These are phyloP conservation scores for Phoxinus phoxinus DNA, from an alignment of 2,113 vertebrate genomes.

Conservation along the genomic window DNA sequence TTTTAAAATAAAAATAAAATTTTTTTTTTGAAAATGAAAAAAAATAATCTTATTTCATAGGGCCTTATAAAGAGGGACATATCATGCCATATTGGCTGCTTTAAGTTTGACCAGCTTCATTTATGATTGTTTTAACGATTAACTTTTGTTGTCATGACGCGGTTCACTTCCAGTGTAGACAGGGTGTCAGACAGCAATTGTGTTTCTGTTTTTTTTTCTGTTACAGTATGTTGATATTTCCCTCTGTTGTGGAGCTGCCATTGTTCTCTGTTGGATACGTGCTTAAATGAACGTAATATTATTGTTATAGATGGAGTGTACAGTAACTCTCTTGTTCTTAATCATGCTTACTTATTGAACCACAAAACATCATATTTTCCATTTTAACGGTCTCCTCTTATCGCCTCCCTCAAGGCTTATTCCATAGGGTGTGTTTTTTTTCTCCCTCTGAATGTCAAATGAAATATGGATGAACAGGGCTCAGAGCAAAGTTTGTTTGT, in stretches of 20 bases:
- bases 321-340: not conserved
- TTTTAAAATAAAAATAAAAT: no score
- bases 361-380: constrained; percentile 12
- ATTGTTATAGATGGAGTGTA: not conserved
- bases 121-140: not conserved
- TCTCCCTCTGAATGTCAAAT: constrained; percentile 3
- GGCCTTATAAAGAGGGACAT: not conserved
- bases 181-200: not conserved
- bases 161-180: not conserved
- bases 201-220: not conserved
- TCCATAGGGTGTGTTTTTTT: not conserved
- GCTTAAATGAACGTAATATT: not conserved
- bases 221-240: constrained; percentile 13
- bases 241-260: not conserved
- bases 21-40: no score
- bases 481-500: not conserved
- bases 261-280: constrained; percentile 31
- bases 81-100: not conserved
- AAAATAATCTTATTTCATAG: no score
- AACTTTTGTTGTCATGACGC: not conserved
- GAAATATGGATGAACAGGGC: constrained; percentile 21
- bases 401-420: constrained; percentile 35
- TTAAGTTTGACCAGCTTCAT: not conserved
- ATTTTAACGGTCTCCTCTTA: constrained; percentile 29
- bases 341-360: not conserved